Percentiles rank a stretch among this genome's conserved stretches.
These are phyloP conservation scores for Andrena cerasifolii DNA, from an alignment of 1,140 invertebrate genomes.

Conservation along the genomic window DNA sequence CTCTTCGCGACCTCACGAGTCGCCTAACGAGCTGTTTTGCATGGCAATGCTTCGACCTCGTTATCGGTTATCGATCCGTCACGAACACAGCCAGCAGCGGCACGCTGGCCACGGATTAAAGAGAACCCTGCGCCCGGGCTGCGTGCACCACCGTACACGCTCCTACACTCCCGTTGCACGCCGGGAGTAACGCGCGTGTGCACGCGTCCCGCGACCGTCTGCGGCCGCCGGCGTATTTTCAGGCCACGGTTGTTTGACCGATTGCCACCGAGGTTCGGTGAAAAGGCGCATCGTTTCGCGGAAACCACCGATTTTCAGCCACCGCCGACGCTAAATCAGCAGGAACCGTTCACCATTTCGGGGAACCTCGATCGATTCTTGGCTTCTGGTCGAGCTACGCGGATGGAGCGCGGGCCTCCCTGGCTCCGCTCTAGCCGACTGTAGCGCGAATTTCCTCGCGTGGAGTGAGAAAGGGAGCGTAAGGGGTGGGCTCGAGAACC, in stretches of 20 bases:
- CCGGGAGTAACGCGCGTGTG: constrained; percentile 4
- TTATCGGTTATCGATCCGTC: constrained; percentile 78
- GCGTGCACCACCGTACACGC: constrained; percentile 43
- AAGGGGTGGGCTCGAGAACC: too few relatives aligned
- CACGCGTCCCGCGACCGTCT: constrained; percentile 2
- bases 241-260: constrained; percentile 53
- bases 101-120: constrained; percentile 61
- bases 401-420: too few relatives aligned
- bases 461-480: too few relatives aligned
- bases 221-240: constrained; percentile 33
- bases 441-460: too few relatives aligned
- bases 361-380: constrained; percentile 48
- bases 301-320: constrained; percentile 61
- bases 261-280: constrained; percentile 45
- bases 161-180: constrained; percentile 12
- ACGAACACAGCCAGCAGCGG: constrained; percentile 42
- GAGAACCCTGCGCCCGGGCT: constrained; percentile 56
- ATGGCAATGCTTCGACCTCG: constrained; percentile 78
- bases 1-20: constrained; percentile 69
- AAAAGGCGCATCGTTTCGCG: constrained; percentile 61
- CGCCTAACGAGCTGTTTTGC: constrained; percentile 79
- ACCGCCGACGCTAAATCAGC: constrained; percentile 45
- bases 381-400: not conserved
- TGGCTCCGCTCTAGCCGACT: too few relatives aligned
- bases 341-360: constrained; percentile 19